Conservation (phyloP, 2,113 vertebrate species). For the Neomonachus schauinslandi region DNA sequence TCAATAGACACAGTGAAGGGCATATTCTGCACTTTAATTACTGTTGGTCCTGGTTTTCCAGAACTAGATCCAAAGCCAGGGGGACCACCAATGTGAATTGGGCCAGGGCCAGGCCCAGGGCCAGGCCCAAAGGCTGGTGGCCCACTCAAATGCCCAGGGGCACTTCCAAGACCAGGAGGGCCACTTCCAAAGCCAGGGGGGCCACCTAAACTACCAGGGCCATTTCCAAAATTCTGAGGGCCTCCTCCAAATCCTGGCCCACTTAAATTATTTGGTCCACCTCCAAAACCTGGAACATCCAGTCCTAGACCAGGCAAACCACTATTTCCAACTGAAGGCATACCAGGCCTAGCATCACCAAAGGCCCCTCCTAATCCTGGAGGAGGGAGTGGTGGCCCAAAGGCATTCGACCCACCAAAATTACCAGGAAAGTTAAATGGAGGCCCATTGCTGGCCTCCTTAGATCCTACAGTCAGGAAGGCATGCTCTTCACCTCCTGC, state of each 20-base stretch:
- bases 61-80: slow-evolving; percentile 90
- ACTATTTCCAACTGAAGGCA: slow-evolving; percentile 89
- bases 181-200: slow-evolving; percentile 92
- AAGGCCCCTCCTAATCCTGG: slow-evolving; percentile 93
- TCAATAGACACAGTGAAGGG: slow-evolving; percentile 98
- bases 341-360: slow-evolving; percentile 90
- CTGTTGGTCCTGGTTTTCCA: slow-evolving; percentile 93
- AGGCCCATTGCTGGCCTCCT: slow-evolving; percentile 91
- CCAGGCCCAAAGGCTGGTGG: slow-evolving; percentile 88
- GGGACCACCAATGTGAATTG: slow-evolving; percentile 89
- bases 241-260: slow-evolving; percentile 90
- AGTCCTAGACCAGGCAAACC: slow-evolving; percentile 91
- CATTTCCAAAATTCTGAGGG: slow-evolving; percentile 93
- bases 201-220: slow-evolving; percentile 88
- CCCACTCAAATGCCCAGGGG: slow-evolving; percentile 89
- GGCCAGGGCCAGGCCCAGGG: slow-evolving; percentile 89
- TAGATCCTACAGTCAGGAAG: slow-evolving; percentile 92
- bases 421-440: slow-evolving; percentile 92
- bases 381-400: slow-evolving; percentile 93
- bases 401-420: slow-evolving; percentile 92
- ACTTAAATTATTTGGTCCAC: slow-evolving; percentile 88
- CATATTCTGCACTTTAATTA: slow-evolving; percentile 99
- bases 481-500: slow-evolving; percentile 92
- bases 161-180: slow-evolving; percentile 87
- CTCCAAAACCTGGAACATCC: slow-evolving; percentile 93